Conservation (phyloP, 2,113 vertebrate genomes). For the Pachypanchax playfairii region DNA sequence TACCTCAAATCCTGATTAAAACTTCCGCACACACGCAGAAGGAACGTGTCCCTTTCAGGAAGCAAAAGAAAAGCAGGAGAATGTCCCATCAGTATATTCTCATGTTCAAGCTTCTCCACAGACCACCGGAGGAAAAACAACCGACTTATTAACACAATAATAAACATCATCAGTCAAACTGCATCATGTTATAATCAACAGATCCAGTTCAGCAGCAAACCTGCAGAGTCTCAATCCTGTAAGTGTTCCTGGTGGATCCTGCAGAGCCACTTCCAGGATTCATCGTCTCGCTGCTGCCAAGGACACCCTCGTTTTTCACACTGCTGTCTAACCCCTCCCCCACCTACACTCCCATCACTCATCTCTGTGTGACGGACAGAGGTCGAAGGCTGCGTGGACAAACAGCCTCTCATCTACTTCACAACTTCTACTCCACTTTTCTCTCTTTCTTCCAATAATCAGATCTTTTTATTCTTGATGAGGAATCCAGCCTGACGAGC, state of each 20-base stretch:
- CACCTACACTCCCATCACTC: constrained; percentile 22
- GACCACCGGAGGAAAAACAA: background rate
- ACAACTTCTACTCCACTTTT: background rate
- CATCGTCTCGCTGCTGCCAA: constrained; percentile 44
- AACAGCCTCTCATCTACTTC: constrained; percentile 1
- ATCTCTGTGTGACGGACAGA: constrained; percentile 6
- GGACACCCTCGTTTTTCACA: constrained; percentile 41
- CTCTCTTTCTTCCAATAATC: too few species aligned
- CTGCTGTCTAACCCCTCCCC: constrained; percentile 15
- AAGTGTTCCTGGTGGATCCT: constrained; percentile 34
- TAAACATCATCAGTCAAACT: constrained; percentile 33
- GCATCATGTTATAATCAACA: background rate
- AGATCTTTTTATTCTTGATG: too few species aligned
- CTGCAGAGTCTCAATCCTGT: constrained; percentile 37
- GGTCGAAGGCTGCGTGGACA: background rate
- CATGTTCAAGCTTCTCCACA: constrained; percentile 9
- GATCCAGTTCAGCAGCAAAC: constrained; percentile 41
- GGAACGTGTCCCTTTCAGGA: background rate
- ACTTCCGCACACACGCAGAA: constrained; percentile 28
- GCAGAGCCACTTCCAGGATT: constrained; percentile 41
- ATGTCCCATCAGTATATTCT: constrained; percentile 24
- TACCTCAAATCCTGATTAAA: constrained; percentile 39
- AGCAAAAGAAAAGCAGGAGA: background rate
- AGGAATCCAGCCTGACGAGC: too few species aligned
- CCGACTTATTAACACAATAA: constrained; percentile 29